Percentiles rank a stretch among this genome's conserved stretches.
Evolutionary conservation across 1,140 invertebrate genomes (phyloP).

Genomic region (Ylistrum balloti): DNA sequence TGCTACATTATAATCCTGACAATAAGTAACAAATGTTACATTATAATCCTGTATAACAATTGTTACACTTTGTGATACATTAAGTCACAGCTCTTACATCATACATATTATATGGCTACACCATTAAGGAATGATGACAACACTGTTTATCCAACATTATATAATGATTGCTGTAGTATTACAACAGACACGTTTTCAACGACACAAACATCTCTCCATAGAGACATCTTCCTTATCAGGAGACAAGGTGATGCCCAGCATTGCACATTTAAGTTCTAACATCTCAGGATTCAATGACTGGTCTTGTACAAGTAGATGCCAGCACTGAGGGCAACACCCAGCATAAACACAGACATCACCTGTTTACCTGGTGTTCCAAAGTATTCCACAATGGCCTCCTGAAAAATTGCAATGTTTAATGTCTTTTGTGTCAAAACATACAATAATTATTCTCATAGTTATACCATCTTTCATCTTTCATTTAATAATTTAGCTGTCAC

Average conservation of each 20-base stretch:
- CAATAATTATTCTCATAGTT: too few relatives aligned
- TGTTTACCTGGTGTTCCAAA: slow-evolving; percentile 77
- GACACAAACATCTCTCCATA: neutral
- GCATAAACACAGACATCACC: slow-evolving; percentile 64
- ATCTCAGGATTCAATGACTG: neutral
- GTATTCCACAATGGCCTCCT: slow-evolving; percentile 80
- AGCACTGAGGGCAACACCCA: slow-evolving; percentile 54
- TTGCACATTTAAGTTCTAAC: neutral
- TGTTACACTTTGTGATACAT: too few relatives aligned
- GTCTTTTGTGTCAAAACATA: too few relatives aligned
- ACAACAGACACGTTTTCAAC: too few relatives aligned
- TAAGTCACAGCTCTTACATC: too few relatives aligned
- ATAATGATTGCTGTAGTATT: neutral
- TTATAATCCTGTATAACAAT: too few relatives aligned
- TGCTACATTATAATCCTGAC: too few relatives aligned
- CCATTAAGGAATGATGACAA: neutral
- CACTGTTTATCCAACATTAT: too few relatives aligned
- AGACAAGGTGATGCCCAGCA: neutral
- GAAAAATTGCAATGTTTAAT: neutral
- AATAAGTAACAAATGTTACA: too few relatives aligned
- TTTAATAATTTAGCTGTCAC: too few relatives aligned
- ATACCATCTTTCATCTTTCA: too few relatives aligned
- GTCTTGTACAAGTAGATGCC: slow-evolving; percentile 64
- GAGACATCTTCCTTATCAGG: neutral
- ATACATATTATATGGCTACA: too few relatives aligned